phyloP scores from a whole-genome alignment of 2,888 invertebrate genomes.

The Tanypteryx hageni region DNA sequence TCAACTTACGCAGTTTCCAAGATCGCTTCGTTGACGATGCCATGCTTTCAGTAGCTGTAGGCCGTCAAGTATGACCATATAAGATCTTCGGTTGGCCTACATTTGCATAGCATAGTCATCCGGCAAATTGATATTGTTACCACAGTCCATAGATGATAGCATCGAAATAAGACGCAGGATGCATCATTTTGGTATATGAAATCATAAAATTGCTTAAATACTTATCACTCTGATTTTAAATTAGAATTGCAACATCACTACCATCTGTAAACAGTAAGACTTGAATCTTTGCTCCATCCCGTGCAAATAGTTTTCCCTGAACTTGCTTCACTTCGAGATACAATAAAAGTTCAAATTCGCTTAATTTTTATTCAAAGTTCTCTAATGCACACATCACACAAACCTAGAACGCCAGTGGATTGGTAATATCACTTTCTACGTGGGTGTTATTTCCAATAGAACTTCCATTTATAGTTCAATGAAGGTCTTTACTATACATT shows the following conservation, averaged over 20 bases:
- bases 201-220: neutral
- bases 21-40: slow-evolving; percentile 81
- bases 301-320: neutral
- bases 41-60: slow-evolving; percentile 66
- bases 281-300: neutral
- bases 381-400: neutral
- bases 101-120: slow-evolving; percentile 60
- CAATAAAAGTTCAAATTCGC: neutral
- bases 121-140: slow-evolving; percentile 46
- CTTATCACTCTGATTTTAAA: neutral
- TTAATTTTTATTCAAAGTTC: neutral
- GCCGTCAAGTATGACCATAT: slow-evolving; percentile 53
- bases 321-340: neutral
- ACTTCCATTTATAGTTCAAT: slow-evolving; percentile 59
- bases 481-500: slow-evolving; percentile 34
- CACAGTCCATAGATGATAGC: neutral
- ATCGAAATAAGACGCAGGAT: neutral
- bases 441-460: slow-evolving; percentile 46
- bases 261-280: slow-evolving; percentile 52
- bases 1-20: slow-evolving; percentile 88
- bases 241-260: neutral
- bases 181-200: neutral
- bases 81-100: slow-evolving; percentile 51
- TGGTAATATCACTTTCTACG: slow-evolving; percentile 37
- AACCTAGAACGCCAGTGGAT: slow-evolving; percentile 36